phyloP scores from a whole-genome alignment of 1,140 invertebrate genomes.

The Pseudomyrmex cubaensis region DNA sequence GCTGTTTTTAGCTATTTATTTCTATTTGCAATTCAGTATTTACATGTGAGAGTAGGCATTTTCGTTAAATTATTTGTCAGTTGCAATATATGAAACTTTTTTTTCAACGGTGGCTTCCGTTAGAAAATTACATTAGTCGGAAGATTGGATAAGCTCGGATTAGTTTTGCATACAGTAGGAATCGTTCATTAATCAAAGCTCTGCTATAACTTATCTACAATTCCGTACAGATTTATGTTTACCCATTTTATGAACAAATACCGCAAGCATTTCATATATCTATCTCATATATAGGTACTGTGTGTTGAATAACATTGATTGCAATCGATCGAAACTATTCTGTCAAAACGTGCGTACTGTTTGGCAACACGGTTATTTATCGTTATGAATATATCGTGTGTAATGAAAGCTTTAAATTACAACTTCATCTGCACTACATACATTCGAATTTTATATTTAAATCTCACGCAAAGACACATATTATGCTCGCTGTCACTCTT shows the following conservation, averaged over 20 bases:
- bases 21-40: not conserved
- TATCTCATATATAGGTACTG: too few relatives aligned
- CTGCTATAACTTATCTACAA: not conserved
- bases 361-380: not conserved
- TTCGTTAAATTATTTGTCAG: conserved; percentile 1
- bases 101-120: not conserved
- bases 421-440: not conserved
- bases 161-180: not conserved
- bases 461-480: not conserved
- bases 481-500: conserved; percentile 7
- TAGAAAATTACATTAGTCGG: not conserved
- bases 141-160: not conserved
- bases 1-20: not conserved
- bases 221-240: conserved; percentile 7
- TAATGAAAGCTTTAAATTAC: not conserved
- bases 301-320: not conserved
- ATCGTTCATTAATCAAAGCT: not conserved
- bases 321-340: not conserved
- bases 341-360: not conserved
- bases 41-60: not conserved
- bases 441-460: not conserved
- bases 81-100: not conserved
- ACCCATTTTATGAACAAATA: not conserved
- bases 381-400: not conserved
- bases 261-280: not conserved